Base-by-base conservation (phyloP, 2,888 invertebrate genomes). In the Heliconius sara region DNA sequence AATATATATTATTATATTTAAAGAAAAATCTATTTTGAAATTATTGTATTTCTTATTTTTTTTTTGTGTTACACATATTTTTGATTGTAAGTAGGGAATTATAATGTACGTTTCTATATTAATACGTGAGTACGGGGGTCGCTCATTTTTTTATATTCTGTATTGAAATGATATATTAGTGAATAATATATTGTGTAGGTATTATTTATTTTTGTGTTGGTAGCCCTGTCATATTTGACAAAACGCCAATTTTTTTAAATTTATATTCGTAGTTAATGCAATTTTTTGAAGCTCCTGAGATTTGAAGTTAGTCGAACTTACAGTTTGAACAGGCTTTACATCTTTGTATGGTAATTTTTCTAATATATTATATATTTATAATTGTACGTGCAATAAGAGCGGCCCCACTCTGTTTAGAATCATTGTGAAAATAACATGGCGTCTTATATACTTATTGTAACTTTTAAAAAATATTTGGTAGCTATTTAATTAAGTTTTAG, bases 11-110 rank as follows among this genome's bases (percentile, higher is more conserved):
- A 72, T 60, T 72, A 57, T 73, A 60, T 72, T 72, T 60, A 73
- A 39, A 60, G 73, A 89, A 89, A 52, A 87, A 90, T 79, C 75
- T 75, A 90, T 89, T 60, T 60, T 88, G 85, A 87, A 87, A 88
- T 85, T 52, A 52, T 52, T 87, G 86, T 89, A 87, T 85, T 86
- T 70, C 43, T 90, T 60, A 60, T n/a, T 90, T 89, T 87, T 89
- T 91, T 91, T 89, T 87, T 87, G 83, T 87, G 84, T 86, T 88
- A 86, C 83, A 87, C 83, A 84, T 92, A 30, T 39, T 91, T 91
- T 91, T 88, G 89, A 87, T 92, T 91, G 89, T 93, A 93, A 93
- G 93, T 93, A 94, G 94, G 89, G 87, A 88, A 91, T 90, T 91
- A 90, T 92, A 89, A 89, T 86, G 87, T 90, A 89, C 87, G 86